Conservation (phyloP, 1,140 invertebrate genomes). For the Gerris buenoi region DNA sequence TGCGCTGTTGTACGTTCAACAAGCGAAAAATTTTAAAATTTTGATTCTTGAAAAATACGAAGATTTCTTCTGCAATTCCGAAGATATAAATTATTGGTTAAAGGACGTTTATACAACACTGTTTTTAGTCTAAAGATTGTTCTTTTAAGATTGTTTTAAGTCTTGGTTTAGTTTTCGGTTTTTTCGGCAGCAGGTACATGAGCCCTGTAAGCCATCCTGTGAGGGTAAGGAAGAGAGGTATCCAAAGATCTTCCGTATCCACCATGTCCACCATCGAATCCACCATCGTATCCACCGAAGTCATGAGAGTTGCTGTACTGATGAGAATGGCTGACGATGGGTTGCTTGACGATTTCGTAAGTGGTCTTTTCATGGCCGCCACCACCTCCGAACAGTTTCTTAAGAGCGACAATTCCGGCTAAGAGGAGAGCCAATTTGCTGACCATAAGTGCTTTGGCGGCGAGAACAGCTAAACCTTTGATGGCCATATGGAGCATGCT, state of each 20-base stretch:
- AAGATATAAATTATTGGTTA: too few relatives aligned
- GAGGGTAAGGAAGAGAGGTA: conserved; percentile 13
- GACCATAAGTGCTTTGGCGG: conserved; percentile 53
- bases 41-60: too few relatives aligned
- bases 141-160: too few relatives aligned
- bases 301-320: conserved; percentile 57
- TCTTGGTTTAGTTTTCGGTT: not conserved
- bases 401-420: conserved; percentile 56
- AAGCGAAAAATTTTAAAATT: too few relatives aligned
- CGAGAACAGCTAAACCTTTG: conserved; percentile 53
- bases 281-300: conserved; percentile 43
- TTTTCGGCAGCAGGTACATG: not conserved
- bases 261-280: conserved; percentile 30
- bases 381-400: conserved; percentile 47
- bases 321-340: conserved; percentile 57
- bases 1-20: too few relatives aligned
- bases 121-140: too few relatives aligned
- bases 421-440: conserved; percentile 59
- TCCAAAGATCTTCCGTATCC: conserved; percentile 27
- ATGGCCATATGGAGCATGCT: conserved; percentile 54
- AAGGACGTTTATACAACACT: too few relatives aligned
- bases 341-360: conserved; percentile 69
- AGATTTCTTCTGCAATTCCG: too few relatives aligned
- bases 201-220: conserved; percentile 16
- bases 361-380: conserved; percentile 66